Base-by-base conservation (phyloP, 2,797 vertebrate genomes). In the Eulemur rubriventer region DNA sequence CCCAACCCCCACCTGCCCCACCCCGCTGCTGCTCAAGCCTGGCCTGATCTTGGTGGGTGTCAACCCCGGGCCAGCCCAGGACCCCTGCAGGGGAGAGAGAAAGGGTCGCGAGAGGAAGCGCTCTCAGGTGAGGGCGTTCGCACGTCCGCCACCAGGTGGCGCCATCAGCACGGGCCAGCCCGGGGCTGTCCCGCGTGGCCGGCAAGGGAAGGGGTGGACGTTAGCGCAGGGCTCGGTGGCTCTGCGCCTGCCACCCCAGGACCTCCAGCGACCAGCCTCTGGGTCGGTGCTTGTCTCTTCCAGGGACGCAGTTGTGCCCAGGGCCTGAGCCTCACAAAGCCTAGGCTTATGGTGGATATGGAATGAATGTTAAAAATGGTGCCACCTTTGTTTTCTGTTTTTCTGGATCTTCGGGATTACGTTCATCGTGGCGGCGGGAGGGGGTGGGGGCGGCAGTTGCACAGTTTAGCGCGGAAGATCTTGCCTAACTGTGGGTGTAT, bases 61-160 rank as follows among this genome's bases (percentile, higher is more conserved):
- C 7, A 4, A n/a, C 41, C 16, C 35, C 43, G 13, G 2, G 43
- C 55, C 80, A 11, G 48, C 82, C 33, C 17, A 7, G 50, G 35
- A 43, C 1, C 33, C 72, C 57, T 7, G 9, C 28, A 61, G 10
- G 17, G 14, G 18, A 26, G 9, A 63, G 26, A n/a, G 50, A 48
- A 26, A 9, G 35, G 14, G 1, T 16, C 14, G 0, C 1, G 16
- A 38, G 26, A 57, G 33, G 63, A 24, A 89, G 38, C 16, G 35
- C 67, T 38, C 17, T 57, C 55, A n/a, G 24, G 22, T 26, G 75
- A 79, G 88, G 33, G 33, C 4, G 1, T 95, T 35, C 70, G 41
- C 59, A 26, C 0, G 0, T 26, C 18, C 0, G 46, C 91, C 97
- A 91, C 96, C 94, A 97, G 97, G 96, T 97, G 97, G 93, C 95